Base-by-base conservation (phyloP, 2,888 invertebrate species). In the Acholoe squamosa region DNA sequence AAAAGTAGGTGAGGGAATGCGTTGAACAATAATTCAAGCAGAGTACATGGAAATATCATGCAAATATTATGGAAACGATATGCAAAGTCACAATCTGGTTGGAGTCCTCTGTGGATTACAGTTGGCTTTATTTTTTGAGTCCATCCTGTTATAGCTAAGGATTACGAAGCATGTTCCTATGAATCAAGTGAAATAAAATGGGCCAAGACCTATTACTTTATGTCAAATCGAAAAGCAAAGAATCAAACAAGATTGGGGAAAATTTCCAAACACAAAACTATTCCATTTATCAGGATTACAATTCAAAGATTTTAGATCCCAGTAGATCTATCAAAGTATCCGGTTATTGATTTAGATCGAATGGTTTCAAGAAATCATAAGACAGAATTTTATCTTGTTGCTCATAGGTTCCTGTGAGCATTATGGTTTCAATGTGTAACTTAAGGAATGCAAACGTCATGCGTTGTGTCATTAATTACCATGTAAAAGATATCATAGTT, bases 31-130 rank as follows among this genome's bases (percentile, higher is more conserved):
- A 71, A 0, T 28, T 0, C 19, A 7, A 3, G 7, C 61, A 61
- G 19, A 61, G 61, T n/a, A 61, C 61, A 61, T 61, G 61, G 61
- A 61, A 61, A 61, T 61, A 61, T n/a, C 14, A 71, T 71, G 71
- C 71, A 71, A 71, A 71, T 71, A 14, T 14, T 28, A 71, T 71
- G 71, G 71, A 71, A 71, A 71, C 31, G 71, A 71, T 0, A 71
- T 71, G 31, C 71, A 71, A 28, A 28, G 71, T 71, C 25, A 5
- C 71, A 25, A 5, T 28, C 71, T 28, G 71, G 25, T 25, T 5
- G 12, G 25, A 25, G 3, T 28, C 71, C 71, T 14, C 28, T 25
- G 28, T 28, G 71, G 31, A 25, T 71, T 71, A 71, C 25, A 28
- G 28, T 71, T 71, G 71, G 25, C 28, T 25, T 71, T 71, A 25